These are phyloP conservation scores for Anastatus disparis DNA, from an alignment of 1,140 invertebrate genomes.

Conservation along the genomic window DNA sequence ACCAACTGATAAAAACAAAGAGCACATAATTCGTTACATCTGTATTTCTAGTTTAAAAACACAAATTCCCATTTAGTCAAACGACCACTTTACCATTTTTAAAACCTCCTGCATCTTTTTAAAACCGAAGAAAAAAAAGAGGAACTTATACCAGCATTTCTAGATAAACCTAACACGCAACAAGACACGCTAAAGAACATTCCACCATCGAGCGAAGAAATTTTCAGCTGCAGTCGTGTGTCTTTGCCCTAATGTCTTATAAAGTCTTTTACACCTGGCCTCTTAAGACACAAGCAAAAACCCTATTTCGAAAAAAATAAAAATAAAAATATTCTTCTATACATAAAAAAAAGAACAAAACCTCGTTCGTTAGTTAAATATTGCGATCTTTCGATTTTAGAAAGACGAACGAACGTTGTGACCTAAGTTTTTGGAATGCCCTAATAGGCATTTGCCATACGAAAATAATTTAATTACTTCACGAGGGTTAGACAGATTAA, in stretches of 20 bases:
- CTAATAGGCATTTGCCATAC: constrained; percentile 50
- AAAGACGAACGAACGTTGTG: constrained; percentile 63
- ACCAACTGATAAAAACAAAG: too few relatives aligned
- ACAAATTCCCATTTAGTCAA: constrained; percentile 16
- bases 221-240: constrained; percentile 36
- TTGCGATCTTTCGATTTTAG: constrained; percentile 43
- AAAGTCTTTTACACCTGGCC: constrained; percentile 31
- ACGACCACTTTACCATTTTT: constrained; percentile 3
- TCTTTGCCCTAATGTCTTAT: too few relatives aligned
- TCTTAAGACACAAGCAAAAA: not conserved
- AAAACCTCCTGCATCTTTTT: not conserved
- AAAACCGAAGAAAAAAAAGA: constrained; percentile 8
- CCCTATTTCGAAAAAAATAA: constrained; percentile 8
- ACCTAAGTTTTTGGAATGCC: constrained; percentile 60
- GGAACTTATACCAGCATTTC: not conserved
- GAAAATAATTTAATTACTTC: constrained; percentile 42
- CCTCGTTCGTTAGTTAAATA: constrained; percentile 56
- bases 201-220: constrained; percentile 13
- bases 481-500: too few relatives aligned
- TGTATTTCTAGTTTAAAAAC: constrained; percentile 5
- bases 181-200: constrained; percentile 22
- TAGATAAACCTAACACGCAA: constrained; percentile 31
- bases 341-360: not conserved
- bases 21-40: not conserved
- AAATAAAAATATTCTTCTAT: not conserved